A percentile compares a stretch with the other conserved stretches of the same genome.
Conservation (phyloP, 2,113 vertebrate genomes). For the Proteles cristata region DNA sequence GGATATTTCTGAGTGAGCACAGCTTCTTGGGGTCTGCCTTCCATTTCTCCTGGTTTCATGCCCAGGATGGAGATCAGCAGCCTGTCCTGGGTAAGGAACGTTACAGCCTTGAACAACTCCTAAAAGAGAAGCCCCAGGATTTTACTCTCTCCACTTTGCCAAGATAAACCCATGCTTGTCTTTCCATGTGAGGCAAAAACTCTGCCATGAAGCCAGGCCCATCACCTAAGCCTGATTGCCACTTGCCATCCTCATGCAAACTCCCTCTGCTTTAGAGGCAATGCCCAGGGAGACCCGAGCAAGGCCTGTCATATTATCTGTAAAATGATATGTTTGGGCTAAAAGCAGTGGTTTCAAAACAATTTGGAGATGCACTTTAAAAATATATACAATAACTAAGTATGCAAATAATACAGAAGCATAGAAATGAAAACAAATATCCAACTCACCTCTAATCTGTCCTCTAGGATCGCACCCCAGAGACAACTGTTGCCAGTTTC, state of each 20-base stretch:
- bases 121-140: background rate
- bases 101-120: background rate
- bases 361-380: background rate
- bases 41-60: background rate
- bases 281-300: background rate
- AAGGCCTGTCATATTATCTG: background rate
- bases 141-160: background rate
- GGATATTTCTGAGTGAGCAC: background rate
- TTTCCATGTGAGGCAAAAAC: background rate
- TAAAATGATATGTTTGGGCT: background rate
- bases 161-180: background rate
- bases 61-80: background rate
- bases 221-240: rapidly evolving
- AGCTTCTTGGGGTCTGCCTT: background rate
- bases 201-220: too few species aligned
- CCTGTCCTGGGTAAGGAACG: background rate
- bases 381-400: background rate
- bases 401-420: background rate
- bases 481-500: background rate
- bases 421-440: background rate
- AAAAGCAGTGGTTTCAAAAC: background rate
- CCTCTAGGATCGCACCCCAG: background rate
- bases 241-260: background rate
- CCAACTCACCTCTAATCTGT: background rate
- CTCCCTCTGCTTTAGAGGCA: background rate